Evolutionary conservation across 2,113 vertebrate species (phyloP).

Genomic region (Seriola aureovittata): DNA sequence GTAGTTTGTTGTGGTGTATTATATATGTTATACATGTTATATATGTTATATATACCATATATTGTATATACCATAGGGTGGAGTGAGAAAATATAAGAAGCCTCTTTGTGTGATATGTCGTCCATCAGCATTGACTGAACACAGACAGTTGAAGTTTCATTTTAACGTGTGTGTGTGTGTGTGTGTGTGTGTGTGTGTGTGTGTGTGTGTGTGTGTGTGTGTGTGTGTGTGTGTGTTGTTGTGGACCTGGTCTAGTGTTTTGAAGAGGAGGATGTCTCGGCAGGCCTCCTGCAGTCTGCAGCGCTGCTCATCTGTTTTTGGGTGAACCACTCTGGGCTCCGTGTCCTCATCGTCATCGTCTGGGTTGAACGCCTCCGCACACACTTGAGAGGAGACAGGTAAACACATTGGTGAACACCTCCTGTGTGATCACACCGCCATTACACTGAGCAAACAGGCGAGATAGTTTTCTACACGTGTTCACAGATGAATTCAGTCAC

Average conservation of each 20-base stretch:
- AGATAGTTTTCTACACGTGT: background rate
- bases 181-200: background rate
- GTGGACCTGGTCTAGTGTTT: constrained; percentile 96
- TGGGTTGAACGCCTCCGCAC: constrained; percentile 96
- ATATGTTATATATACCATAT: no score
- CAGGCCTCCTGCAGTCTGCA: constrained; percentile 97
- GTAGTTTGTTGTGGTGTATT: no score
- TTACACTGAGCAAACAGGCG: background rate
- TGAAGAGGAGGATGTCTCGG: constrained; percentile 97
- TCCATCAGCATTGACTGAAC: background rate
- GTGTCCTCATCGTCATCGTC: constrained; percentile 97
- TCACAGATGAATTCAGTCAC: background rate
- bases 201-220: background rate
- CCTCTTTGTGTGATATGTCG: no score
- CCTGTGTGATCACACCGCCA: background rate
- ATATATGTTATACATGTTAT: no score
- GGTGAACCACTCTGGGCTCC: constrained; percentile 96
- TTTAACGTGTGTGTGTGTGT: background rate
- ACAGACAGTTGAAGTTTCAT: background rate
- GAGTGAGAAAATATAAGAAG: background rate
- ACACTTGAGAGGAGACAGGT: constrained; percentile 84
- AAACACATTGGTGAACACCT: background rate
- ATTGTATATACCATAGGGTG: background rate
- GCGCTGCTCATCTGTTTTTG: constrained; percentile 97
- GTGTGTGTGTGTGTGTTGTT: background rate